A percentile compares a stretch with the other conserved stretches of the same genome.
Evolutionary conservation across 2,113 vertebrate genomes (phyloP).

Genomic region (Bambusicola thoracicus): DNA sequence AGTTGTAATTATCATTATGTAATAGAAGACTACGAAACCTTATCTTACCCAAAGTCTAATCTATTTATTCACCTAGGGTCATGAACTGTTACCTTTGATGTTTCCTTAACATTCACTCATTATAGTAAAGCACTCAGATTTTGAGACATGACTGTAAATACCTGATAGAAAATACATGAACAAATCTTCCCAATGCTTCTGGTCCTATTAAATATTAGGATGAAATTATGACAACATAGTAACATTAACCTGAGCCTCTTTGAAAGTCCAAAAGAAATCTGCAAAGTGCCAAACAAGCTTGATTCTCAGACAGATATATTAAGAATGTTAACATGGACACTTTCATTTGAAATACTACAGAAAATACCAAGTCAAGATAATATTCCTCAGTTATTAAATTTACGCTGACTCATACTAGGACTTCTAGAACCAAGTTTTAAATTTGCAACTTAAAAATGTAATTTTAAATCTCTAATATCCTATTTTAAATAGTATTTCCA

Average conservation of each 20-base stretch:
- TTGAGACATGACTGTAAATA: background rate
- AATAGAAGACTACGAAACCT: background rate
- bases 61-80: background rate
- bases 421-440: background rate
- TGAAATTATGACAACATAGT: background rate
- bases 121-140: background rate
- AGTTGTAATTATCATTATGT: background rate
- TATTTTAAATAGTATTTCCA: background rate
- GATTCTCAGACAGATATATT: background rate
- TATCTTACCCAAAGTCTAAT: too few species aligned
- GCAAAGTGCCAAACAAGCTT: background rate
- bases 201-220: background rate
- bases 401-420: background rate
- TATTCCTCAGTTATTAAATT: background rate
- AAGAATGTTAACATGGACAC: background rate
- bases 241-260: background rate
- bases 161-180: background rate
- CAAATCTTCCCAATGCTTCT: background rate
- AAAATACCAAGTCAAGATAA: background rate
- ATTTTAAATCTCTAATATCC: background rate
- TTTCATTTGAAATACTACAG: background rate
- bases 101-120: background rate
- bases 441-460: background rate
- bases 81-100: background rate
- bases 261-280: background rate